A percentile compares a stretch with the other conserved stretches of the same genome.
Evolutionary conservation across 2,797 vertebrate species (phyloP).

Genomic region (Eospalax fontanierii): DNA sequence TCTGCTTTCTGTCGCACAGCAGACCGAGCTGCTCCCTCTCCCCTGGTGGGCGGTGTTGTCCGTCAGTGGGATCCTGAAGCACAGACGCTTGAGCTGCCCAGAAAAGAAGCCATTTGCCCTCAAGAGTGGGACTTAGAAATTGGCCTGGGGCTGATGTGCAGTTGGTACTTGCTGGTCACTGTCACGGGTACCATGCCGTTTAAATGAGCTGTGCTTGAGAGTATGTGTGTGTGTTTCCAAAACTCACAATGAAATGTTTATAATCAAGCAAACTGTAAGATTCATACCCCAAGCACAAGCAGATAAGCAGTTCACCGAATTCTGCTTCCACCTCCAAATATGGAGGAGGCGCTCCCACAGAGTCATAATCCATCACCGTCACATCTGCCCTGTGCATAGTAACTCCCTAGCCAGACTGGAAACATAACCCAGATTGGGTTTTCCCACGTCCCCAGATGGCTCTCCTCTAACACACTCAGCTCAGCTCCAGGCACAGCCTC

Average conservation of each 20-base stretch:
- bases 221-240: not conserved
- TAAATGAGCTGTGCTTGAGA: not conserved
- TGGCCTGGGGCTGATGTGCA: too few species aligned
- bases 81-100: not conserved
- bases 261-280: not conserved
- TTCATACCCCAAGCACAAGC: not conserved
- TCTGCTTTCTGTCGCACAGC: not conserved
- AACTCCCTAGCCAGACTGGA: not conserved
- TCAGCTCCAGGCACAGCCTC: too few species aligned
- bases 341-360: not conserved
- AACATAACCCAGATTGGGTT: rapidly evolving
- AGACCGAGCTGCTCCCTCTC: not conserved
- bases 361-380: not conserved
- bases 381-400: too few species aligned
- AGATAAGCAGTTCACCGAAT: not conserved
- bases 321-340: not conserved
- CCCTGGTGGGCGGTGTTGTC: too few species aligned
- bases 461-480: too few species aligned
- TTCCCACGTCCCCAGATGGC: not conserved
- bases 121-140: not conserved
- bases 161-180: not conserved
- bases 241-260: not conserved
- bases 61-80: rapidly evolving
- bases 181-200: not conserved
- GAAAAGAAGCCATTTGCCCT: not conserved